These are phyloP conservation scores for Puntigrus tetrazona DNA, from an alignment of 2,113 vertebrate species.

Conservation along the genomic window DNA sequence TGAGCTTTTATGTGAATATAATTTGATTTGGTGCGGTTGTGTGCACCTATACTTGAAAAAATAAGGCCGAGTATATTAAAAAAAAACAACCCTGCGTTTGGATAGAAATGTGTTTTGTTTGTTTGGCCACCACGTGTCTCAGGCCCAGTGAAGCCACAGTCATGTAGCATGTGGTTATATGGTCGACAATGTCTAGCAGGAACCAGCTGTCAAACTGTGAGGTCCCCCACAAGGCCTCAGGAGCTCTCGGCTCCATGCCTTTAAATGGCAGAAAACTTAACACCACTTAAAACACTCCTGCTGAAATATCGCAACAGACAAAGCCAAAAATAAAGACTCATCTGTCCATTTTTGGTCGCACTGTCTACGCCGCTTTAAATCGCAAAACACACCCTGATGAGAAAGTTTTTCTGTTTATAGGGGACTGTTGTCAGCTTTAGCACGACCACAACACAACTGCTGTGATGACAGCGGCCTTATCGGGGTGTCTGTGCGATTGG, in stretches of 20 bases:
- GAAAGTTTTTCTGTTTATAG: background rate
- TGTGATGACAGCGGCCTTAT: background rate
- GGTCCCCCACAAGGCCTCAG: constrained; percentile 41
- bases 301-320: constrained; percentile 4
- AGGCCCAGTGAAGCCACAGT: constrained; percentile 70
- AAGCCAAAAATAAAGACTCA: constrained; percentile 17
- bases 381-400: background rate
- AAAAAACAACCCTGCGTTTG: constrained; percentile 8
- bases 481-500: background rate
- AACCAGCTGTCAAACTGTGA: constrained; percentile 39
- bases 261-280: constrained; percentile 42
- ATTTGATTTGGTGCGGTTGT: constrained; percentile 41
- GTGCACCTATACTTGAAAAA: constrained; percentile 25
- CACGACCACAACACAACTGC: background rate
- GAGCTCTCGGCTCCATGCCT: constrained; percentile 29
- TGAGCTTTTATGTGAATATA: constrained; percentile 33
- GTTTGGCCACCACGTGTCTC: constrained; percentile 57
- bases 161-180: constrained; percentile 71
- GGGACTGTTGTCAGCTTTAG: background rate
- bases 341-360: constrained; percentile 28
- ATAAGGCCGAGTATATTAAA: constrained; percentile 10
- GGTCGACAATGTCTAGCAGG: constrained; percentile 60
- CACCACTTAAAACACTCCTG: constrained; percentile 13
- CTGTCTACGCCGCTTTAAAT: background rate
- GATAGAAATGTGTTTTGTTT: constrained; percentile 57